These are phyloP conservation scores for Haliclystus octoradiatus DNA, from an alignment of 30 jellyfish, hydroid and myxozoan species.

Conservation along the genomic window DNA sequence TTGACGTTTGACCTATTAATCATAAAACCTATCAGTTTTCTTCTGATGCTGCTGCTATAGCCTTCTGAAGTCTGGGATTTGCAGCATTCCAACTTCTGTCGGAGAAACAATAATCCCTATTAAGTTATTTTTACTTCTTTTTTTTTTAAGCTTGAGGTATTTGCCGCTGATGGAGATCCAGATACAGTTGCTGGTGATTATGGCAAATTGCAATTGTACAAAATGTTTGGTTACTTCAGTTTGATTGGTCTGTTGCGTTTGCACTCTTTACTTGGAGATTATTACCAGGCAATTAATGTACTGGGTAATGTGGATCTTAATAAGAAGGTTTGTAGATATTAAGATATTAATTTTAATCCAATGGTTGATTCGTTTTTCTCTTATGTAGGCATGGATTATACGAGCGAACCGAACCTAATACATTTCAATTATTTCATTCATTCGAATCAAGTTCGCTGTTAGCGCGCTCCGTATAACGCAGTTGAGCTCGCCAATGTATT, in stretches of 20 bases:
- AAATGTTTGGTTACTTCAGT: constrained; percentile 93
- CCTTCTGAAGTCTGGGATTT: no score
- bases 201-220: constrained; percentile 82
- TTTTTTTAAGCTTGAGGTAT: constrained; percentile 42
- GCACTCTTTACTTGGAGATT: constrained; percentile 90
- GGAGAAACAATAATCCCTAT: no score
- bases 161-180: constrained; percentile 91
- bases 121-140: no score
- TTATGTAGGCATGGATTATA: not conserved
- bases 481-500: no score
- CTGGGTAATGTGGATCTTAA: constrained; percentile 88
- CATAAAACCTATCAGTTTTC: no score
- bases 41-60: no score
- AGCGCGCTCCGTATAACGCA: no score
- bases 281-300: constrained; percentile 88
- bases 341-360: not conserved
- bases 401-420: no score
- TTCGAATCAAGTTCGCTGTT: no score
- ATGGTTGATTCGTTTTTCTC: not conserved
- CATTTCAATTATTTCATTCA: no score
- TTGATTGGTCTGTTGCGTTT: constrained; percentile 81
- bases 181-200: constrained; percentile 97
- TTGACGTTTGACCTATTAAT: no score
- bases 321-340: constrained; percentile 52
- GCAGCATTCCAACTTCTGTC: no score